phyloP scores from a whole-genome alignment of 30 jellyfish, hydroid and myxozoan genomes.

The Aurelia sp. region DNA sequence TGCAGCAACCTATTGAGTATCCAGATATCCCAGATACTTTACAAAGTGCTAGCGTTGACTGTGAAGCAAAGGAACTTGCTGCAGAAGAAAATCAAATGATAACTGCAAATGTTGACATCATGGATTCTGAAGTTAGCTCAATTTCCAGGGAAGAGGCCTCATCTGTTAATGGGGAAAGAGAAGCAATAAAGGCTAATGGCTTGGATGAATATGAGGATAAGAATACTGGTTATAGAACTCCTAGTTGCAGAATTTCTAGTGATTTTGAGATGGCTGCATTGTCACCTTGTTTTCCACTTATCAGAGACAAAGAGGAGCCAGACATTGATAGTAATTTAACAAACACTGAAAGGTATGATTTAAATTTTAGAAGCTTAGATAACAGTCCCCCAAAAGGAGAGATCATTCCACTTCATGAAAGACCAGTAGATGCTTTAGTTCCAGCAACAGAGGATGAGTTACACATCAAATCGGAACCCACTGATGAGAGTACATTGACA shows the following conservation, averaged over 20 bases:
- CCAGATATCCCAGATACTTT: not conserved
- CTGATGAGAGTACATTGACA: no score
- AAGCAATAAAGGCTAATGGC: no score
- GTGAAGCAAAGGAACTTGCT: not conserved
- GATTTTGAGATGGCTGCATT: slow-evolving; percentile 56
- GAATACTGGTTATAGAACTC: not conserved
- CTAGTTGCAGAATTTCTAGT: slow-evolving; percentile 33
- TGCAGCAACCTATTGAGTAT: no score
- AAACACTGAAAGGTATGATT: no score
- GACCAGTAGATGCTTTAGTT: no score
- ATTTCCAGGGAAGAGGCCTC: slow-evolving; percentile 17
- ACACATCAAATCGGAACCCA: no score
- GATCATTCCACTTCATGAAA: no score
- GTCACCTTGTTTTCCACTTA: slow-evolving; percentile 66
- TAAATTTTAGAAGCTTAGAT: no score
- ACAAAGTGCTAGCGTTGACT: not conserved
- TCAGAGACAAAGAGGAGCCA: slow-evolving; percentile 47
- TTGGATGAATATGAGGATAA: slow-evolving; percentile 17
- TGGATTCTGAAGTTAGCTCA: slow-evolving; percentile 52
- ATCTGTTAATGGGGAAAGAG: no score
- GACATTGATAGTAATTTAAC: not conserved
- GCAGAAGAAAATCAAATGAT: not conserved
- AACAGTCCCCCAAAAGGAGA: no score
- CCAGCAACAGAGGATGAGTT: no score
- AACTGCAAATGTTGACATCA: slow-evolving; percentile 5